Percentiles rank a stretch among this genome's conserved stretches.
phyloP scores from a whole-genome alignment of 2,888 invertebrate genomes.

The Macrosoma leucophasiata region DNA sequence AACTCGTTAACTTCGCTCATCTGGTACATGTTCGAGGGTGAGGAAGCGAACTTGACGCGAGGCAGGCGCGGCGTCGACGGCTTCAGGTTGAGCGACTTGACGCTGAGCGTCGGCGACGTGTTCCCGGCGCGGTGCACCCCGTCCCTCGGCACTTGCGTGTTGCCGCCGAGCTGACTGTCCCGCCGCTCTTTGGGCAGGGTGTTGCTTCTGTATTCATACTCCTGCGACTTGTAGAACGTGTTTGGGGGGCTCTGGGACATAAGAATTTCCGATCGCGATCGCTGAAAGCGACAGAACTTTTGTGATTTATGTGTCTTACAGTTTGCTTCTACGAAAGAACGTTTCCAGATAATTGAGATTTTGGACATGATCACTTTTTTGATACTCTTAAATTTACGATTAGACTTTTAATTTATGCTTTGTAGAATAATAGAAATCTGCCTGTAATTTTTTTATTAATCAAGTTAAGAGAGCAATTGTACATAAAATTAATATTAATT shows the following conservation, averaged over 20 bases:
- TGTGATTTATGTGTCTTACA: slow-evolving; percentile 15
- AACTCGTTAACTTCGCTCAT: slow-evolving; percentile 29
- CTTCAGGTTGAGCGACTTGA: slow-evolving; percentile 37
- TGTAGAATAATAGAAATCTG: too few species aligned
- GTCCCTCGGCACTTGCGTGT: slow-evolving; percentile 18
- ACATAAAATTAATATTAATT: too few species aligned
- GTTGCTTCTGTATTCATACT: slow-evolving; percentile 27
- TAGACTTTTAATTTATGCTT: too few species aligned
- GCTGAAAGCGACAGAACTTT: slow-evolving; percentile 43
- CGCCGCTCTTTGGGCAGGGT: slow-evolving; percentile 34
- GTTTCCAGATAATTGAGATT: too few species aligned
- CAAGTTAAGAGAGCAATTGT: too few species aligned
- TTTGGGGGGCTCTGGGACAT: slow-evolving; percentile 59
- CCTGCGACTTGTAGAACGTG: slow-evolving; percentile 36
- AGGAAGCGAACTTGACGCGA: slow-evolving; percentile 42
- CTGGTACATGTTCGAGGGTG: slow-evolving; percentile 45
- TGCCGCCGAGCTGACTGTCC: slow-evolving; percentile 22
- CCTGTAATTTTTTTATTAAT: too few species aligned
- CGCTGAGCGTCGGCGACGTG: slow-evolving; percentile 46
- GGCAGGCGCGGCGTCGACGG: slow-evolving; percentile 24
- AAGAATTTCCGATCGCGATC: slow-evolving; percentile 59
- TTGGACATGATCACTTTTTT: too few species aligned
- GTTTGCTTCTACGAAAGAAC: too few species aligned
- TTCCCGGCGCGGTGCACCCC: slow-evolving; percentile 27
- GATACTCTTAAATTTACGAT: too few species aligned